Percentiles rank a stretch among this genome's conserved stretches.
phyloP scores from a whole-genome alignment of 2,888 invertebrate species.

The Hermodice carunculata region DNA sequence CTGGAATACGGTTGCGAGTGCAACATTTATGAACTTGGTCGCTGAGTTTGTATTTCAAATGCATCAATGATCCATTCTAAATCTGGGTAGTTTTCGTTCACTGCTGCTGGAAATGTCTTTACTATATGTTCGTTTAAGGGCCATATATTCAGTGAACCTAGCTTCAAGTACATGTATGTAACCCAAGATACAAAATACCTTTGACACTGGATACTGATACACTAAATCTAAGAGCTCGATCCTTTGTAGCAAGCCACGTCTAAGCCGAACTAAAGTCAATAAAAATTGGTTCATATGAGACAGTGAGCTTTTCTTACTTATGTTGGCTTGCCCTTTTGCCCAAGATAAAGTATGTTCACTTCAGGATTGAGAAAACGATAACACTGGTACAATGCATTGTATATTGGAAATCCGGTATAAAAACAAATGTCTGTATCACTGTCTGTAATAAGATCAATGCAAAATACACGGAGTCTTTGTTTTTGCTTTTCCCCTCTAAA shows the following conservation, averaged over 20 bases:
- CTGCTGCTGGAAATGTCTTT: constrained; percentile 6
- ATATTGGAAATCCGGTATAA: constrained; percentile 9
- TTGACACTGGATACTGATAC: not conserved
- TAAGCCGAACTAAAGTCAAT: not conserved
- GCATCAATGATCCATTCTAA: constrained; percentile 19
- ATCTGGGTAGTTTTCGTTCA: constrained; percentile 17
- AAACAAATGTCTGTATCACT: not conserved
- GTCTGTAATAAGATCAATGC: not conserved
- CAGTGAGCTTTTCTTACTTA: too few species aligned
- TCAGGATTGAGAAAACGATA: constrained; percentile 7
- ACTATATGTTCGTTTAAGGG: constrained; percentile 1
- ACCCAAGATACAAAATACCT: constrained; percentile 5
- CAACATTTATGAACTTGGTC: not conserved
- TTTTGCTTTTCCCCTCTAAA: not conserved
- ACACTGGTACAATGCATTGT: not conserved
- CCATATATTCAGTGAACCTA: constrained; percentile 7
- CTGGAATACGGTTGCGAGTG: constrained; percentile 12
- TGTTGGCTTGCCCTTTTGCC: too few species aligned
- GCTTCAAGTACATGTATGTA: constrained; percentile 10
- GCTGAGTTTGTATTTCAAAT: constrained; percentile 9
- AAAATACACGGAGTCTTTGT: not conserved
- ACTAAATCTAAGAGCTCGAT: constrained; percentile 7
- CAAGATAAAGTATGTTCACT: constrained; percentile 7
- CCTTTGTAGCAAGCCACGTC: constrained; percentile 4
- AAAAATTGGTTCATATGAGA: constrained; percentile 13